Evolutionary conservation across 1,140 invertebrate genomes (phyloP).

Genomic region (Ceratina calcarata): DNA sequence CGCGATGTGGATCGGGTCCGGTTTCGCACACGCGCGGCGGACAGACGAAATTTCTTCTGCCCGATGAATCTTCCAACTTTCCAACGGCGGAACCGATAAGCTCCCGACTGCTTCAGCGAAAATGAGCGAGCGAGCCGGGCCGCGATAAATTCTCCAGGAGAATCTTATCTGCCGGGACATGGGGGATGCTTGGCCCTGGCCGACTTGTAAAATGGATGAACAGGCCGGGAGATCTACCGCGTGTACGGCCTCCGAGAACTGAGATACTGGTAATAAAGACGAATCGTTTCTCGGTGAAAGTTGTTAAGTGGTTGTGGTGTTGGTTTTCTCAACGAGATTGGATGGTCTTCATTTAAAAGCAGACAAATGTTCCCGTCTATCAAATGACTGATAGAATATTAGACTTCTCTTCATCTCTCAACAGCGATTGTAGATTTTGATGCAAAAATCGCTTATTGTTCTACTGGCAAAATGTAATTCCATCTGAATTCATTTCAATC

Average conservation of each 20-base stretch:
- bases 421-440: too few species aligned
- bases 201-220: conserved; percentile 44
- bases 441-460: too few species aligned
- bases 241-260: conserved; percentile 13
- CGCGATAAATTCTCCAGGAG: conserved; percentile 45
- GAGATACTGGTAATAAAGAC: conserved; percentile 28
- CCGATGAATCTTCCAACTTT: conserved; percentile 43
- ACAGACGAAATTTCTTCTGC: too few species aligned
- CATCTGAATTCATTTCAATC: too few species aligned
- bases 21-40: background rate
- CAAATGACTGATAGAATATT: too few species aligned
- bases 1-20: too few species aligned
- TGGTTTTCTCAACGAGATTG: too few species aligned
- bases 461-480: too few species aligned
- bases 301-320: background rate
- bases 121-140: conserved; percentile 31
- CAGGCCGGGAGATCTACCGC: background rate
- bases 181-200: background rate
- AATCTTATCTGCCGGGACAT: conserved; percentile 43
- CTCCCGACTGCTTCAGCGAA: conserved; percentile 26
- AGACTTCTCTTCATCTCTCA: too few species aligned
- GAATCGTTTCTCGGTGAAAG: conserved; percentile 7
- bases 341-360: too few species aligned
- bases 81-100: conserved; percentile 42
- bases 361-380: too few species aligned